Evolutionary conservation across 2,113 vertebrate genomes (phyloP).

Genomic region (Clarias batrachus): DNA sequence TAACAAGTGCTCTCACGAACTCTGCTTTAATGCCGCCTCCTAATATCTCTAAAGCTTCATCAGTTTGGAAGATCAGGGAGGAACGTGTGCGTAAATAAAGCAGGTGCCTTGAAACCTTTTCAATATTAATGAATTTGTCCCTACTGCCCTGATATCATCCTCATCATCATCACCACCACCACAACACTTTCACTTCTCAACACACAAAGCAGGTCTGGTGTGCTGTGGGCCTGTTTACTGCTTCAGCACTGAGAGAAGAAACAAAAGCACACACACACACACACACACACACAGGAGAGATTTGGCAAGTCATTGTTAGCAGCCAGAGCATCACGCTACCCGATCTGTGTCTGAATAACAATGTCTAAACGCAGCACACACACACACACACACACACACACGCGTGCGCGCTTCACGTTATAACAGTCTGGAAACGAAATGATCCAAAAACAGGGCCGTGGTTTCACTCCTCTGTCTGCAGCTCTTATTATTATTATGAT

Average conservation of each 20-base stretch:
- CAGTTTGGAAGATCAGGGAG: conserved; percentile 16
- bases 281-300: background rate
- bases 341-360: conserved; percentile 19
- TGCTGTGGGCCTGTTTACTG: background rate
- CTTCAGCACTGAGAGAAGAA: background rate
- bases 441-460: background rate
- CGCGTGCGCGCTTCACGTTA: background rate
- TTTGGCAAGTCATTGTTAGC: conserved; percentile 52
- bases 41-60: background rate
- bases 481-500: no score
- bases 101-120: background rate
- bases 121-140: conserved; percentile 38
- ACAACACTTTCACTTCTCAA: background rate
- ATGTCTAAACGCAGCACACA: no score
- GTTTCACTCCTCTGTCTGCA: background rate
- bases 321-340: conserved; percentile 23
- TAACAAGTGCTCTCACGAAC: conserved; percentile 41
- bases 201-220: background rate
- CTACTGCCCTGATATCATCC: background rate
- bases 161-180: background rate
- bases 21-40: conserved; percentile 32
- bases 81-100: conserved; percentile 18
- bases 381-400: background rate
- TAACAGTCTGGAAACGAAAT: conserved; percentile 1
- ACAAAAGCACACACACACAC: conserved; percentile 14